A percentile compares a stretch with the other conserved stretches of the same genome.
Conservation (phyloP, 2,888 invertebrate genomes). For the Drosophila sordidula region DNA sequence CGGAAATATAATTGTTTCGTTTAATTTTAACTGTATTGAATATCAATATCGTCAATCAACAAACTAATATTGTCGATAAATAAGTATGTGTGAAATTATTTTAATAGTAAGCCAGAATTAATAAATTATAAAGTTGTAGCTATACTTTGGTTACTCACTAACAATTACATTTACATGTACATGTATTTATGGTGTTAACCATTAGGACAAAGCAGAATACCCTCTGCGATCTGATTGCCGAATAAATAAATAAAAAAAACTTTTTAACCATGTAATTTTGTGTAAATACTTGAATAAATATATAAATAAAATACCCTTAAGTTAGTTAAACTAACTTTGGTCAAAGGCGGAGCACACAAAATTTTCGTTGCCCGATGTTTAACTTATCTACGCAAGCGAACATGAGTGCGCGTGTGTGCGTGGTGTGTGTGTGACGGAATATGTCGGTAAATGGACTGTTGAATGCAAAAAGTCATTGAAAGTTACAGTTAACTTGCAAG, state of each 20-base stretch:
- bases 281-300: slow-evolving; percentile 19
- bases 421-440: slow-evolving; percentile 14
- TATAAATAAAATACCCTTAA: slow-evolving; percentile 22
- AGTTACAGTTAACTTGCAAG: slow-evolving; percentile 61
- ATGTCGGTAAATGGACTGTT: slow-evolving; percentile 58
- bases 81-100: too few species aligned
- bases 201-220: not conserved
- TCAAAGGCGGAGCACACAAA: slow-evolving; percentile 38
- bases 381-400: slow-evolving; percentile 33
- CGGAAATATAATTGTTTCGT: too few species aligned
- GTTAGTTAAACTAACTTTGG: slow-evolving; percentile 40
- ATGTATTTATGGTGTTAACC: not conserved
- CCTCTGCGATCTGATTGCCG: too few species aligned
- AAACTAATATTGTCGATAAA: too few species aligned
- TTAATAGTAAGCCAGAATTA: too few species aligned
- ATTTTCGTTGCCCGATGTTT: slow-evolving; percentile 47
- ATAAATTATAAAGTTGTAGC: too few species aligned
- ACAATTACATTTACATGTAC: not conserved
- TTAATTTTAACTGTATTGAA: too few species aligned
- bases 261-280: not conserved
- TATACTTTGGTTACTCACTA: not conserved
- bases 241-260: too few species aligned
- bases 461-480: slow-evolving; percentile 69
- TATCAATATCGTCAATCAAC: too few species aligned
- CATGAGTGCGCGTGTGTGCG: slow-evolving; percentile 2